Evolutionary conservation across 2,797 vertebrate genomes (phyloP), one percentile per base, ranked within the genome.

Genomic region (Vespertilio murinus): DNA sequence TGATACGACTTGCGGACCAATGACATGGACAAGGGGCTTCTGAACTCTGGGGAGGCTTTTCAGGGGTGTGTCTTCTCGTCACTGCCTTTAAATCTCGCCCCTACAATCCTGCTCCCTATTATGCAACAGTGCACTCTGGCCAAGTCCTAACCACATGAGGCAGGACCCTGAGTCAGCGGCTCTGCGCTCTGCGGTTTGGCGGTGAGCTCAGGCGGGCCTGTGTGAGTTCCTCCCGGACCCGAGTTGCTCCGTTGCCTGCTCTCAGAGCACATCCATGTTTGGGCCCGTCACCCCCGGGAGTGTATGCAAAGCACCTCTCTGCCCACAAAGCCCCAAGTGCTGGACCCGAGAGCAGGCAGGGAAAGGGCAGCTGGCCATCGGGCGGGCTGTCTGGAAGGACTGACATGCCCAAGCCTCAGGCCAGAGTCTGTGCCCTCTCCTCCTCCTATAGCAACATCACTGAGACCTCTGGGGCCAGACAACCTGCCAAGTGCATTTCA

Each of bases 291-390:
- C 47, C 8, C 20, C 38, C 11, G 28, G 74, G n/a, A 77, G 20
- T 17, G 71, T 25, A 14, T 33, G 79, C 45, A 23, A 25, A 33
- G 33, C 1, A 12, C 28, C 84, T 61, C n/a, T 65, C 17, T 25
- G 40, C 6, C 30, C 30, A 33, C 54, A 30, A 40, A n/a, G 30
- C 35, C 11, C 0, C 5, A 33, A 9, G 33, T 0, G 2, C 22
- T 1, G 14, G 18, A 18, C 0, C 2, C 16, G 8, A 30, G 42
- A 56, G 81, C 67, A 65, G 20, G 17, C 47, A 23, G 70, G 38
- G 0, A 30, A 25, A 20, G 5, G 40, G 13, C 35, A 28, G 3
- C 5, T 1, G 18, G 3, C 4, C 0, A 7, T 8, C 1, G 38
- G 12, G 18, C 0, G 4, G 59, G 49, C 56, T 2, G 4, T 45